These are phyloP conservation scores for Pedicia rivosa DNA, from an alignment of 2,888 invertebrate species.

Conservation along the genomic window DNA sequence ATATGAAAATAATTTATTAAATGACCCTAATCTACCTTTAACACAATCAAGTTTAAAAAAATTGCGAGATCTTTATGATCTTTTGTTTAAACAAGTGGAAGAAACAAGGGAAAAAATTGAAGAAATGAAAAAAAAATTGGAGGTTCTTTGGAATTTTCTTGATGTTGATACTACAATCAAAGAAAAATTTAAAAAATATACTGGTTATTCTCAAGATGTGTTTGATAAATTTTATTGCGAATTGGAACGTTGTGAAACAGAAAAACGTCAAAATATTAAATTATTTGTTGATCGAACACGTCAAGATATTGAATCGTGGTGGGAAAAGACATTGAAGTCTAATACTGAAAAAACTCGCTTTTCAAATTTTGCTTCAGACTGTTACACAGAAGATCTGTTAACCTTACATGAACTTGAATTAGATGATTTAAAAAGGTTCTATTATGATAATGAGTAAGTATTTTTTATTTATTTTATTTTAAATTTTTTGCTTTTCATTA, in stretches of 20 bases:
- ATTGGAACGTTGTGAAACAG: constrained; percentile 53
- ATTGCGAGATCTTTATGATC: constrained; percentile 38
- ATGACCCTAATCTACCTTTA: constrained; percentile 36
- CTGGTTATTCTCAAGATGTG: constrained; percentile 20
- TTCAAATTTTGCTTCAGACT: constrained; percentile 44
- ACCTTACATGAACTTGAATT: constrained; percentile 64
- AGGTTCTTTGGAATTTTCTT: constrained; percentile 56
- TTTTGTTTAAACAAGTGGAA: constrained; percentile 38
- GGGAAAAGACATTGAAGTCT: constrained; percentile 62
- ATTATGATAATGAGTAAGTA: constrained; percentile 43
- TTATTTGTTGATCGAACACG: constrained; percentile 39
- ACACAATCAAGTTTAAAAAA: constrained; percentile 45
- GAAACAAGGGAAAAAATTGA: constrained; percentile 40
- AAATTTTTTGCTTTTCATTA: constrained; percentile 4
- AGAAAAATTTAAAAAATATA: constrained; percentile 39
- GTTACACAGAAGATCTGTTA: constrained; percentile 65
- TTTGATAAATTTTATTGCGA: constrained; percentile 38
- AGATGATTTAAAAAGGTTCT: constrained; percentile 46
- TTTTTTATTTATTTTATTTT: constrained; percentile 4
- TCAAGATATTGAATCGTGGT: constrained; percentile 51
- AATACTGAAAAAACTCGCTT: constrained; percentile 43
- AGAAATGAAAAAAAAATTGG: constrained; percentile 44
- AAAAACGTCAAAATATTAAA: constrained; percentile 62
- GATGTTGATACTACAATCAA: constrained; percentile 47
- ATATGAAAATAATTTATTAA: constrained; percentile 19